Evolutionary conservation across 2,113 vertebrate species (phyloP), one percentile per base, ranked within the genome.

Genomic region (Scalopus aquaticus): DNA sequence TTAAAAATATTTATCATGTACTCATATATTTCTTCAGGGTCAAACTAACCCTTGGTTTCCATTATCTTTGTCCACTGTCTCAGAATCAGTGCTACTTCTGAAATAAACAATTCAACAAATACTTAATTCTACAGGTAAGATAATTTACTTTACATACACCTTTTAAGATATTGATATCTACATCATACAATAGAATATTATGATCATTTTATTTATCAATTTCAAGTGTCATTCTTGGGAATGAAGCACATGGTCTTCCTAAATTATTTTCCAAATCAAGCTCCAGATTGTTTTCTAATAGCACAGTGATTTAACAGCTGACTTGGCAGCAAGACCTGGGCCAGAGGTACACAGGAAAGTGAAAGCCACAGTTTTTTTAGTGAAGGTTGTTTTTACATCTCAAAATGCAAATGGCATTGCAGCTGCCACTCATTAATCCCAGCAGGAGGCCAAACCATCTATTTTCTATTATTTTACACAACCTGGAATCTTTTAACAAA

Each of bases 271-370:
- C 44, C 69, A 58, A 70, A 58, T 78, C 67, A 67, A 73, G 24
- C 12, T 93, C 39, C 51, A 85, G 32, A 37, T 85, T 72, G 51
- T 65, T 77, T 81, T 73, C 56, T 42, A 93, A 28, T 44, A 76
- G 60, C n/a, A 28, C 44, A 89, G 73, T 93, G 93, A 95, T 86
- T 77, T 91, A 95, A 88, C 76, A 84, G 95, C 95, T 96, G 89
- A 95, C 22, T 86, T 77, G 77, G 93, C 82, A 97, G 60, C 26
- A 93, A 91, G 51, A 93, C 56, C 89, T 93, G 28, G 12, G 17
- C 51, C 44, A 95, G 73, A 60, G 64, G 15, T 51, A n/a, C 12
- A 6, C 6, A 77, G 4, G 2, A 30, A 28, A 58, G 49, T 93
- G 88, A 83, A 60, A 97, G 28, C 78, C 87, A 30, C 1, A 3